Evolutionary conservation across 30 jellyfish, hydroid and myxozoan genomes (phyloP).

Genomic region (Nemopilema nomurai): DNA sequence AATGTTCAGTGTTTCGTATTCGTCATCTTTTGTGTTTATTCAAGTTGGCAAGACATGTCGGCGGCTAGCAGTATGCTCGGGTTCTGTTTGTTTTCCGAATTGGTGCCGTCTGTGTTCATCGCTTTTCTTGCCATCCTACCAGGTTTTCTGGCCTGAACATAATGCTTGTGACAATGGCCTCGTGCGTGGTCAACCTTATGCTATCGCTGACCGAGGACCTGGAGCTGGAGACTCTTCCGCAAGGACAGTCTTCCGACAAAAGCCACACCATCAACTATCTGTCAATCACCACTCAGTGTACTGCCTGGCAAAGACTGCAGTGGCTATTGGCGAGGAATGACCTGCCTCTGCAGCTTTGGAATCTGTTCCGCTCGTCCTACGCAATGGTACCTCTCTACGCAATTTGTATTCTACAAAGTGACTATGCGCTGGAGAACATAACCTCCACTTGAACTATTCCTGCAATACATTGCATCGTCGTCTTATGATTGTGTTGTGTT

Average conservation of each 20-base stretch:
- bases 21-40: background rate
- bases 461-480: too few relatives aligned
- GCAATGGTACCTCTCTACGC: constrained; percentile 63
- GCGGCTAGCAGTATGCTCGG: too few relatives aligned
- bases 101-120: too few relatives aligned
- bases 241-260: constrained; percentile 6
- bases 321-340: constrained; percentile 54
- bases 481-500: too few relatives aligned
- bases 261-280: constrained; percentile 9
- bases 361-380: constrained; percentile 68
- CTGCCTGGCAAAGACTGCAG: constrained; percentile 69
- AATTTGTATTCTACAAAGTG: too few relatives aligned
- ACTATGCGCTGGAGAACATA: too few relatives aligned
- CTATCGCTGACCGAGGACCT: constrained; percentile 59
- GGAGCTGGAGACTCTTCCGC: constrained; percentile 40
- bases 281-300: constrained; percentile 27
- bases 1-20: background rate
- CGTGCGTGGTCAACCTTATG: constrained; percentile 69
- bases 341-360: constrained; percentile 61
- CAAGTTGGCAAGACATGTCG: too few relatives aligned
- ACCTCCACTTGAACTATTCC: too few relatives aligned
- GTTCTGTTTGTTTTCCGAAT: too few relatives aligned
- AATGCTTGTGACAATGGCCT: constrained; percentile 86
- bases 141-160: constrained; percentile 92
- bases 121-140: too few relatives aligned